Conservation (phyloP, 2,113 vertebrate genomes). For the Cyanistes caeruleus region DNA sequence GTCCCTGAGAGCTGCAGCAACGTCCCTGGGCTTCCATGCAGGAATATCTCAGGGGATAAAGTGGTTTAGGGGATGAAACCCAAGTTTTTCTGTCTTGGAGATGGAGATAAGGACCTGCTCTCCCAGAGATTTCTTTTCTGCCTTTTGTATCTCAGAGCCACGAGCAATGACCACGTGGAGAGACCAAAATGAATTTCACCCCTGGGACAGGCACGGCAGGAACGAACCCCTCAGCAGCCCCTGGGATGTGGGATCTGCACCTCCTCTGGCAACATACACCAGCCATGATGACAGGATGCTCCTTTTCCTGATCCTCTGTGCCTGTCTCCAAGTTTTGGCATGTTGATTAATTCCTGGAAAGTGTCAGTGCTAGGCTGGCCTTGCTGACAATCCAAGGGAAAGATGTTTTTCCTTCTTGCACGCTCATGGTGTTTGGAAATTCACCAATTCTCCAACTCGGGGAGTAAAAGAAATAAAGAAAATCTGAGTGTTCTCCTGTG, state of each 20-base stretch:
- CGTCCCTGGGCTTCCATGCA: neutral
- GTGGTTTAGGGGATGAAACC: neutral
- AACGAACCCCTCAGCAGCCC: neutral
- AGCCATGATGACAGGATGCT: neutral
- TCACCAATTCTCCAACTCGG: neutral
- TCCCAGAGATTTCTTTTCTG: neutral
- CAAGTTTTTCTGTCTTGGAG: neutral
- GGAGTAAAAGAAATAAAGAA: neutral
- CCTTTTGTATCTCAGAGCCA: neutral
- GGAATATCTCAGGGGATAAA: neutral
- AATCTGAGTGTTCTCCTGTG: neutral
- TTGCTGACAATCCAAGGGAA: neutral
- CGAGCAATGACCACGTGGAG: rapidly evolving
- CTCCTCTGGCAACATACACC: neutral
- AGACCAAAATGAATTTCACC: neutral
- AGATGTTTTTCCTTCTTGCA: neutral
- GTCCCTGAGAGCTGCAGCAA: neutral
- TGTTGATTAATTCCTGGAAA: neutral
- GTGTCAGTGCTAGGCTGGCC: neutral
- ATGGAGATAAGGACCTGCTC: neutral
- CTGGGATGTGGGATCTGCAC: neutral
- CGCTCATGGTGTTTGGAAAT: neutral
- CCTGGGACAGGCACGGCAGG: neutral
- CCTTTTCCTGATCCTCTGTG: neutral
- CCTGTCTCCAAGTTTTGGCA: neutral